Evolutionary conservation across 2,888 invertebrate genomes (phyloP).

Genomic region (Ceramica pisi): DNA sequence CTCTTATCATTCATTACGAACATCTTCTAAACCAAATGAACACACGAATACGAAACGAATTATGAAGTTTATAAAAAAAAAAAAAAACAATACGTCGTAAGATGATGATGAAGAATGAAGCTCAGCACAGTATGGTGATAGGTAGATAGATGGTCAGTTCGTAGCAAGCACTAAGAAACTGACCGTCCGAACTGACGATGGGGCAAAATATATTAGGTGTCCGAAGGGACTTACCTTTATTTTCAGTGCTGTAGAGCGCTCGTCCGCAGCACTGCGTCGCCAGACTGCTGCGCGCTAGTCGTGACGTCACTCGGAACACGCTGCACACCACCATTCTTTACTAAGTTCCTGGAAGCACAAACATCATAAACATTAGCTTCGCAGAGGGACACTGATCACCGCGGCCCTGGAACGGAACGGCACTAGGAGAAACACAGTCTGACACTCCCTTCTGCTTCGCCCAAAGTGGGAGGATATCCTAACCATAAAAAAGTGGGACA

Average conservation of each 20-base stretch:
- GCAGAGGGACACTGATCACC: not conserved
- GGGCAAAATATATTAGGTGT: not conserved
- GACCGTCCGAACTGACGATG: not conserved
- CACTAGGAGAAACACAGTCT: too few species aligned
- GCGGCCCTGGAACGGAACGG: too few species aligned
- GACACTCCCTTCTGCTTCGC: too few species aligned
- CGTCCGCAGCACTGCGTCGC: constrained; percentile 70
- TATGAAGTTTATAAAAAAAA: not conserved
- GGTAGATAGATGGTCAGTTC: not conserved
- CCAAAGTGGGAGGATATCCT: too few species aligned
- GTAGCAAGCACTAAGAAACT: not conserved
- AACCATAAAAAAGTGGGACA: too few species aligned
- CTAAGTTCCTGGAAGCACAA: constrained; percentile 40
- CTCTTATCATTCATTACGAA: constrained; percentile 26
- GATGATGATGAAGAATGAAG: constrained; percentile 1
- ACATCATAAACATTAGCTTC: not conserved
- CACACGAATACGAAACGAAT: not conserved
- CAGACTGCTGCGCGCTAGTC: constrained; percentile 60
- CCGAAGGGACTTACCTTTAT: constrained; percentile 60
- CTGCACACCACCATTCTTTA: constrained; percentile 72
- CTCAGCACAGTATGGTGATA: constrained; percentile 9
- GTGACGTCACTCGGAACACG: constrained; percentile 70
- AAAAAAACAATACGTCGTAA: not conserved
- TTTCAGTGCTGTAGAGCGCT: constrained; percentile 76
- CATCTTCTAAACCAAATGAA: constrained; percentile 18